Evolutionary conservation across 2,797 vertebrate genomes (phyloP).

Genomic region (Holocentrus rufus): DNA sequence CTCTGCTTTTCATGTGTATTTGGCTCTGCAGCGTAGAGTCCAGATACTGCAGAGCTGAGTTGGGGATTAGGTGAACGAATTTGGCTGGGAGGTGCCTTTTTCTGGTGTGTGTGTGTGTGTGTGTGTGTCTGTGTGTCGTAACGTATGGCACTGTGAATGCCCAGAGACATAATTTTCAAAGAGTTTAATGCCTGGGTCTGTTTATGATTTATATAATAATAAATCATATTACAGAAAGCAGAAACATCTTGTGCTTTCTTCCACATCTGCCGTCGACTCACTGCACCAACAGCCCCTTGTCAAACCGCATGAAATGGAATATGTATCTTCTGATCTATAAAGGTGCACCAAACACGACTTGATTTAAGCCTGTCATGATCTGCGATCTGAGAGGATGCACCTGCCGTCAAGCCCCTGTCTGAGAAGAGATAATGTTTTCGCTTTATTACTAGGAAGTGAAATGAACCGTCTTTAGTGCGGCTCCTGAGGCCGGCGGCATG

Average conservation of each 20-base stretch:
- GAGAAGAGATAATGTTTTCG: constrained; percentile 7
- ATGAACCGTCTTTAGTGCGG: constrained; percentile 28
- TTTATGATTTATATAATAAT: constrained; percentile 45
- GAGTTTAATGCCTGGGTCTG: constrained; percentile 45
- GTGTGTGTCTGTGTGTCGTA: constrained; percentile 31
- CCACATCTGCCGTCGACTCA: background rate
- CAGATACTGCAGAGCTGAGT: constrained; percentile 62
- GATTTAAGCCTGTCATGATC: constrained; percentile 6
- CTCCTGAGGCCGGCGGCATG: constrained; percentile 24
- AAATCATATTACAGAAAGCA: constrained; percentile 29
- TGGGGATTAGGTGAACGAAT: constrained; percentile 70
- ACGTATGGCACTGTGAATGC: constrained; percentile 30
- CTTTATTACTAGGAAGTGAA: constrained; percentile 31
- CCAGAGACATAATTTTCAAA: constrained; percentile 48
- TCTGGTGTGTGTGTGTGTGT: constrained; percentile 46
- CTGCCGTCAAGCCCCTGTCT: background rate
- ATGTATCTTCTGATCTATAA: constrained; percentile 10
- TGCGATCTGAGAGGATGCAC: constrained; percentile 2
- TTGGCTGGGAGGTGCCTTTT: constrained; percentile 66
- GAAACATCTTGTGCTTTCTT: constrained; percentile 27
- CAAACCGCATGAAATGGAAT: constrained; percentile 9
- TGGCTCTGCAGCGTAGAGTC: constrained; percentile 56
- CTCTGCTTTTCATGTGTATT: constrained; percentile 62
- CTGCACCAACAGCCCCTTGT: constrained; percentile 13
- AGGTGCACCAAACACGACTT: background rate